These are phyloP conservation scores for Cataglyphis rosenhaueri DNA, from an alignment of 2,888 invertebrate species.

Conservation along the genomic window DNA sequence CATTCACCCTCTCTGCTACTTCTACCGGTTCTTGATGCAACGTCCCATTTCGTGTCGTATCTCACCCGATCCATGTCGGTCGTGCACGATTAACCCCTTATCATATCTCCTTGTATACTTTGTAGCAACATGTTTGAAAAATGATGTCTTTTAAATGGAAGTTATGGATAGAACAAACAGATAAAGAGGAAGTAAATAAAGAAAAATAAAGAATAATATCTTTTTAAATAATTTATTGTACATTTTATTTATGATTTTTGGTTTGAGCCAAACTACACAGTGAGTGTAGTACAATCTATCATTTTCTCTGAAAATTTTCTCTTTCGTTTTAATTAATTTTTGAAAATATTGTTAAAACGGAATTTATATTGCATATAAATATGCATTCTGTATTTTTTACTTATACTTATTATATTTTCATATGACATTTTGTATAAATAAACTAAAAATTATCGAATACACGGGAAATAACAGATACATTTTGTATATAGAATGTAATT, in stretches of 20 bases:
- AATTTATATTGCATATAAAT: not conserved
- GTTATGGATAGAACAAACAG: not conserved
- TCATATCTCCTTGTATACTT: slow-evolving; percentile 36
- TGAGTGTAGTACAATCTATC: not conserved
- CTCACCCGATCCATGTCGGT: slow-evolving; percentile 46
- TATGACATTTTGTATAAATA: not conserved
- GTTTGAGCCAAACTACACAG: not conserved
- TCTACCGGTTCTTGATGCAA: slow-evolving; percentile 48
- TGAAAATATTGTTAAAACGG: not conserved
- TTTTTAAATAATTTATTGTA: not conserved
- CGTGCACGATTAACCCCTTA: slow-evolving; percentile 46
- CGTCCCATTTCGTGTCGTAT: slow-evolving; percentile 48
- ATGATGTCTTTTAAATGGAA: slow-evolving; percentile 22
- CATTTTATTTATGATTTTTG: not conserved
- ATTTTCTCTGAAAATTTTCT: not conserved
- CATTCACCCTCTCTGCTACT: slow-evolving; percentile 26
- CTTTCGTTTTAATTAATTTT: not conserved
- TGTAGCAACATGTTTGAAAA: slow-evolving; percentile 32
- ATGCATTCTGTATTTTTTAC: not conserved
- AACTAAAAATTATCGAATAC: not conserved
- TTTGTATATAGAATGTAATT: not conserved
- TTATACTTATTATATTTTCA: not conserved
- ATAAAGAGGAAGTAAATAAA: not conserved
- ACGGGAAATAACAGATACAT: not conserved
- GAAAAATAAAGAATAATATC: not conserved